phyloP scores from a whole-genome alignment of 53 echinoderm and acorn worm species.

The Pentamera pediparva region DNA sequence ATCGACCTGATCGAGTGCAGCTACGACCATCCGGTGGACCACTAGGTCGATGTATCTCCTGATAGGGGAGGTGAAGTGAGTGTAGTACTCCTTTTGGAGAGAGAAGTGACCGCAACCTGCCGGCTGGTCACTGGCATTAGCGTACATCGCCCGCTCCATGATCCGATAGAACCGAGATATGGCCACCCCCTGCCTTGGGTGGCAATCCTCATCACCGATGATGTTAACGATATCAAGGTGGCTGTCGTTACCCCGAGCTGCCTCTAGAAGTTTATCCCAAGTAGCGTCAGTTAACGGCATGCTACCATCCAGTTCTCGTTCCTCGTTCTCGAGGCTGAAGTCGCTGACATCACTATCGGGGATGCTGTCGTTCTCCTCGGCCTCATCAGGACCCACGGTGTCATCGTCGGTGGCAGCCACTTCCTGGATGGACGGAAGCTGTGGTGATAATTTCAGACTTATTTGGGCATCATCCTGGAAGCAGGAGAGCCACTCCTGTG shows the following conservation, averaged over 20 bases:
- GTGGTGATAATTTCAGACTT: background rate
- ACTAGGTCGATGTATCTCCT: constrained; percentile 87
- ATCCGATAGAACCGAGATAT: constrained; percentile 30
- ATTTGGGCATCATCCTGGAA: background rate
- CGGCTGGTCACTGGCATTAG: constrained; percentile 47
- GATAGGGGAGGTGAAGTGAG: constrained; percentile 94
- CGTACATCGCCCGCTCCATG: constrained; percentile 47
- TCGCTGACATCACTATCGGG: constrained; percentile 21
- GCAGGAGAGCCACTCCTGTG: constrained; percentile 38
- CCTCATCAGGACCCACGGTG: background rate
- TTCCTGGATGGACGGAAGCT: constrained; percentile 17
- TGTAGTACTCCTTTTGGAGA: constrained; percentile 54
- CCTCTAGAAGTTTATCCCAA: too few relatives aligned
- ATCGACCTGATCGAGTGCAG: constrained; percentile 33
- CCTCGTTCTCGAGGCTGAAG: background rate
- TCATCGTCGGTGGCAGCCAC: background rate
- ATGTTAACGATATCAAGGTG: constrained; percentile 41
- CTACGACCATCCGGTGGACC: constrained; percentile 74
- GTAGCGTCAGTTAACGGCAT: too few relatives aligned
- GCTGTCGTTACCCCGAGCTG: background rate
- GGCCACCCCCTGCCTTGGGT: constrained; percentile 58
- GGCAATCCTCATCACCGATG: constrained; percentile 58
- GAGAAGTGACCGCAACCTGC: constrained; percentile 50
- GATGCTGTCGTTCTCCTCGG: background rate
- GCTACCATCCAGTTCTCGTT: background rate